phyloP scores from a whole-genome alignment of 2,888 invertebrate species.

The Pollenia amentaria region DNA sequence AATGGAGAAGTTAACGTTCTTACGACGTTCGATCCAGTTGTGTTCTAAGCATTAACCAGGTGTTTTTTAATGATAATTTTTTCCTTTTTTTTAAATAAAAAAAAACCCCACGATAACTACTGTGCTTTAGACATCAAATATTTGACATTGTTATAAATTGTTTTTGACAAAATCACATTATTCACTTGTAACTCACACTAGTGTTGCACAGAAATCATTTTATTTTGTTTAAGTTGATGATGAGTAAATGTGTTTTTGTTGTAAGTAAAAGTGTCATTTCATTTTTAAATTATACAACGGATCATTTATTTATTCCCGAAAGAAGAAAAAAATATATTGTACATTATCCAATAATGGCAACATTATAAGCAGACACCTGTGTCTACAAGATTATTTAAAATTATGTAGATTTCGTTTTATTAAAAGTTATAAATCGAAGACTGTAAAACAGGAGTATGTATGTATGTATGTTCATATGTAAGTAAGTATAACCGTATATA shows the following conservation, averaged over 20 bases:
- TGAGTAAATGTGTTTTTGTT: neutral
- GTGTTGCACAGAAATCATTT: neutral
- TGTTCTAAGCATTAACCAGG: constrained; percentile 1
- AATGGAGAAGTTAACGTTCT: no score
- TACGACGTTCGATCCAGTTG: no score
- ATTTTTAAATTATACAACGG: neutral
- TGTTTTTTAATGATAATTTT: constrained; percentile 54
- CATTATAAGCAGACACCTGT: constrained; percentile 48
- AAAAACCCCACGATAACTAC: neutral
- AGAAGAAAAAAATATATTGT: neutral
- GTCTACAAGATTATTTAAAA: constrained; percentile 22
- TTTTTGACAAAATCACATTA: constrained; percentile 68
- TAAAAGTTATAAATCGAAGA: constrained; percentile 15
- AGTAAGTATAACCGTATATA: no score
- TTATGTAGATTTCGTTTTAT: constrained; percentile 11
- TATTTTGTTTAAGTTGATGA: neutral
- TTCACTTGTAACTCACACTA: neutral
- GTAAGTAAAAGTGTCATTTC: constrained; percentile 16
- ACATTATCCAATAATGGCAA: constrained; percentile 26
- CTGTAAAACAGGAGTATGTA: no score
- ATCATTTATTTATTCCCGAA: constrained; percentile 42
- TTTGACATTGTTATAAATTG: constrained; percentile 69
- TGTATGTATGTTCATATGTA: no score
- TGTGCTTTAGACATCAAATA: constrained; percentile 46
- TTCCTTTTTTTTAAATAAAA: neutral